Base-by-base conservation (phyloP, 1,140 invertebrate species). In the Macrocentrus cingulum region DNA sequence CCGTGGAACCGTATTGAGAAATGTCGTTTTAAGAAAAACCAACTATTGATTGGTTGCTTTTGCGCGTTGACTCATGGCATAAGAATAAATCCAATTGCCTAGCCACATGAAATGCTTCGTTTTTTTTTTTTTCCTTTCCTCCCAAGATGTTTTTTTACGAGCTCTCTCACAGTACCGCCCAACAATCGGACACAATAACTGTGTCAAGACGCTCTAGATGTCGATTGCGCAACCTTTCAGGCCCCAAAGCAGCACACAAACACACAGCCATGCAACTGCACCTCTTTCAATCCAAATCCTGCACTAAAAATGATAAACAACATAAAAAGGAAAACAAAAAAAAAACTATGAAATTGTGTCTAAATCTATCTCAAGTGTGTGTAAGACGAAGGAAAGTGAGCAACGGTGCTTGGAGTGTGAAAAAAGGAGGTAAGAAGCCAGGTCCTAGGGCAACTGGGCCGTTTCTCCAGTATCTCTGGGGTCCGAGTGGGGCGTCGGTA, bases 151-250 rank as follows among this genome's bases (percentile, higher is more conserved):
- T 46, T 37, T 34, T 18, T 34, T 16, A 6, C 8, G 1, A 18
- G 6, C 9, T 22, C 54, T 56, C 55, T 54, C 34, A 34, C 37
- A 22, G 59, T 34, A 60, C 54, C 55, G 48, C 45, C 60, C 49
- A 57, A 53, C 32, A 9, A 9, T 9, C 55, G 36, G 44, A 52
- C 45, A 37, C 51, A 52, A 56, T 72, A 74, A 72, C 67, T 70
- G 69, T 71, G 66, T 71, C 69, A 74, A 71, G 65, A 72, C 68
- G 66, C 65, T 60, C 67, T 64, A 68, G 66, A 71, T 71, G 61
- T 65, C 59, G n/a, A 64, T 71, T 74, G 69, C 69, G 68, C 64
- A 72, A 51, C 32, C 49, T 22, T 46, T 22, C n/a, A 22, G 9
- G 19, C 44, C 44, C 44, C 25, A 19, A 23, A 20, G 44, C 6